These are phyloP conservation scores for Zosterops borbonicus DNA, from an alignment of 2,113 vertebrate species.

Conservation along the genomic window DNA sequence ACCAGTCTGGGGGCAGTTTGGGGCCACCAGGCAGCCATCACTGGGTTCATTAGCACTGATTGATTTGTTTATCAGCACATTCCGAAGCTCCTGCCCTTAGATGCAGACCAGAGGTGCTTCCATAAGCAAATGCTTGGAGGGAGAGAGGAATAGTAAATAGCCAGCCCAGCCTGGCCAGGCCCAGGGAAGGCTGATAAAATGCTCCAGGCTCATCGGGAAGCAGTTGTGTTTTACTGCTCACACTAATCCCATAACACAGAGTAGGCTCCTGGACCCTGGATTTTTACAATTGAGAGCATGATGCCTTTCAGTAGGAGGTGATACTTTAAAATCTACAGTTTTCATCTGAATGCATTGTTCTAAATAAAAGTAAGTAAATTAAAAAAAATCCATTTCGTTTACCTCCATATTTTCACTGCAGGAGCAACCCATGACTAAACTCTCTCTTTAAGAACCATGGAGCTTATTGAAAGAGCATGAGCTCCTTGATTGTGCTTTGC, in stretches of 20 bases:
- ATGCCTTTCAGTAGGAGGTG: background rate
- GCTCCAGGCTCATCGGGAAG: background rate
- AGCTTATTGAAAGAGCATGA: background rate
- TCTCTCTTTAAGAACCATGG: background rate
- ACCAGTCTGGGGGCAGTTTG: background rate
- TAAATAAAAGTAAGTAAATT: background rate
- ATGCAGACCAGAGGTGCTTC: slow-evolving; percentile 42
- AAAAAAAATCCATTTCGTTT: background rate
- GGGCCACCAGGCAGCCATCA: background rate
- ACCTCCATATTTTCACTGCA: background rate
- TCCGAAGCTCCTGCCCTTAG: slow-evolving; percentile 28
- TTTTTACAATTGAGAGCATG: background rate
- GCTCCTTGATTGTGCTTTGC: background rate
- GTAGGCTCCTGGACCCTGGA: background rate
- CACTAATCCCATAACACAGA: background rate
- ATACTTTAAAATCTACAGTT: background rate
- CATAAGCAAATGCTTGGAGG: background rate
- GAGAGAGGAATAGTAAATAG: background rate
- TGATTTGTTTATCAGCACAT: slow-evolving; percentile 7
- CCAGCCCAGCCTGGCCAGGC: background rate
- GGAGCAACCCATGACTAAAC: background rate
- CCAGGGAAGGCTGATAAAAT: background rate
- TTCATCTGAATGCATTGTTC: background rate
- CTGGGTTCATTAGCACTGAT: background rate
- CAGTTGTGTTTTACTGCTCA: background rate